A percentile compares a stretch with the other conserved stretches of the same genome.
phyloP scores from a whole-genome alignment of 1,140 invertebrate genomes.

The Tetragonula clypearis region DNA sequence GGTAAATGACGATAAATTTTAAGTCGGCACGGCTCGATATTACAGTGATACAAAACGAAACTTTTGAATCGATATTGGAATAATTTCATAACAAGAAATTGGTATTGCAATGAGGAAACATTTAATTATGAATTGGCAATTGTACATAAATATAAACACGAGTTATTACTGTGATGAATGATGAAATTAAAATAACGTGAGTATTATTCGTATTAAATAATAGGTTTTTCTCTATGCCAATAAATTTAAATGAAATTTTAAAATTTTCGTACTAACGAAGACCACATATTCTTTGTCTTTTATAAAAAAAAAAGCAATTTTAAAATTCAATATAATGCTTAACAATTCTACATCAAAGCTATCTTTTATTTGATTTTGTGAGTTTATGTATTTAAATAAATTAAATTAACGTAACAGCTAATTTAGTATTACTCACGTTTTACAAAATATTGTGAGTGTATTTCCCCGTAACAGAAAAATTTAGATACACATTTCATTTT shows the following conservation, averaged over 20 bases:
- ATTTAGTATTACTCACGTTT: too few species aligned
- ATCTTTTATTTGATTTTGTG: too few species aligned
- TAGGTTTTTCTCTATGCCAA: not conserved
- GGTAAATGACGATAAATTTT: conserved; percentile 6
- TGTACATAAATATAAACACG: not conserved
- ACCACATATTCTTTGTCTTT: too few species aligned
- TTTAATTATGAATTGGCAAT: not conserved
- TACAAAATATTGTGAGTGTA: too few species aligned
- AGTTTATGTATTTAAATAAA: too few species aligned
- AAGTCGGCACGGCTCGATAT: not conserved
- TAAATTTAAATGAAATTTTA: not conserved
- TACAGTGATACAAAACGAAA: conserved; percentile 1
- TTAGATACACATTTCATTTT: too few species aligned
- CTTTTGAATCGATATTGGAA: not conserved
- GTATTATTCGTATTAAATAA: not conserved
- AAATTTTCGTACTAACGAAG: not conserved
- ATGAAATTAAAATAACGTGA: not conserved
- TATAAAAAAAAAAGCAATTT: too few species aligned
- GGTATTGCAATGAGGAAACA: not conserved
- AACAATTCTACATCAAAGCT: too few species aligned
- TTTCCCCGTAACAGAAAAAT: too few species aligned
- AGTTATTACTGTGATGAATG: not conserved
- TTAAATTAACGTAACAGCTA: too few species aligned
- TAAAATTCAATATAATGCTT: too few species aligned
- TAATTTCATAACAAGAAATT: not conserved